Evolutionary conservation across 2,113 vertebrate genomes (phyloP), one percentile per base, ranked within the genome.

Genomic region (Muntiacus muntjak): DNA sequence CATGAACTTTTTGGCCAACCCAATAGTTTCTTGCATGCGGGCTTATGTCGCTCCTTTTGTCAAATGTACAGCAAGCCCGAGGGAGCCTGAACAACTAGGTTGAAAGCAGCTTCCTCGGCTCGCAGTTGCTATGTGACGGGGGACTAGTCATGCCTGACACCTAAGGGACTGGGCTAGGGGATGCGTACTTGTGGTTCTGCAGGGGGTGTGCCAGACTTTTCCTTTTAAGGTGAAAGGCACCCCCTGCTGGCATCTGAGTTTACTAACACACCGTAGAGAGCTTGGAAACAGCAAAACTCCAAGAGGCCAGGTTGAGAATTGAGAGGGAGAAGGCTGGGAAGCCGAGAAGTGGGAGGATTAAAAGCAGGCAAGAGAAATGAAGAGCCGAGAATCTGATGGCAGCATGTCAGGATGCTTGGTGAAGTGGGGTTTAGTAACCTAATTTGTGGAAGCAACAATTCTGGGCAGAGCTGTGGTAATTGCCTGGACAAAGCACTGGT

Each of bases 281-380:
- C 11, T 1, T 0, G 0, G 45, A 23, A 36, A 57, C 1, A 30
- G 36, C 50, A 30, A 23, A 57, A 50, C 3, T 5, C 2, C 7
- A 2, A 23, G 71, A 47, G 54, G 57, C 40, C 19, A 11, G 55
- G 55, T 0, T 8, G 58, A 26, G 43, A 36, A 87, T 0, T 17
- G 47, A 62, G 58, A 55, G 15, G 52, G 55, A 23, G 54, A 13
- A 47, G 83, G 28, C 0, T 33, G 26, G 47, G 5, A 45, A n/a
- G 23, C 7, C 1, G 3, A 33, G 8, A 2, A 3, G 9, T 13
- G 9, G 43, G 4, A 25, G 47, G 5, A 47, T n/a, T 47, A 28
- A 74, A 87, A 54, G 6, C 17, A 17, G 23, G 25, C 14, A 19
- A 55, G 13, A 21, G 62, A 17, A 47, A 87, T 57, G 43, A 6